Conservation (phyloP, 2,888 invertebrate genomes). For the Diaphora mendica region DNA sequence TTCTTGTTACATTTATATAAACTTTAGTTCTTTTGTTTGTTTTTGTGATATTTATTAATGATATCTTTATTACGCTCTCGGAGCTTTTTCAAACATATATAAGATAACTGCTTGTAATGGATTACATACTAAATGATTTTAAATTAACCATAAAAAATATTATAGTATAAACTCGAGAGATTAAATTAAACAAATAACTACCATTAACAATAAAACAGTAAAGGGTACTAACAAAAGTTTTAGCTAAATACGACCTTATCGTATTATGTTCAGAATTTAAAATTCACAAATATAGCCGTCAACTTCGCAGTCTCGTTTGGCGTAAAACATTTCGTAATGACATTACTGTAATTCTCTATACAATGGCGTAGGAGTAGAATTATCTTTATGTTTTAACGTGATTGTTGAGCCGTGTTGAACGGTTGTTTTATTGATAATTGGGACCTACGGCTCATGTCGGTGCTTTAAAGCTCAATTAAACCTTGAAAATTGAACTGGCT, state of each 20-base stretch:
- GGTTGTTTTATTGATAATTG: conserved; percentile 68
- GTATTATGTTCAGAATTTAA: conserved; percentile 16
- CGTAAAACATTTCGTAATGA: conserved; percentile 45
- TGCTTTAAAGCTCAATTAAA: conserved; percentile 71
- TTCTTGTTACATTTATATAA: conserved; percentile 21
- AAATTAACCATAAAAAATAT: conserved; percentile 8
- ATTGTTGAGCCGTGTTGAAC: conserved; percentile 52
- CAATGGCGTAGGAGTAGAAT: conserved; percentile 43
- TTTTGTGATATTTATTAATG: conserved; percentile 3
- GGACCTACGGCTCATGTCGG: conserved; percentile 62
- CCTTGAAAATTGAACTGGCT: conserved; percentile 71
- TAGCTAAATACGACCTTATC: conserved; percentile 24
- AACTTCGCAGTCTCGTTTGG: conserved; percentile 24
- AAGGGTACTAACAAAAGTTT: background rate
- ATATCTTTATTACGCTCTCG: conserved; percentile 19
- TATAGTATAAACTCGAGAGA: background rate
- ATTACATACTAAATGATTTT: background rate
- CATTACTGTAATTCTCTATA: conserved; percentile 49
- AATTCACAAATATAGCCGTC: conserved; percentile 36
- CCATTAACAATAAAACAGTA: conserved; percentile 1
- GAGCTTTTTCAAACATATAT: conserved; percentile 15
- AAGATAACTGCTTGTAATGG: background rate
- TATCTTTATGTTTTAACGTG: conserved; percentile 50
- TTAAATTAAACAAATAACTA: background rate
- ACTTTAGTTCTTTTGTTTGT: background rate